phyloP scores from a whole-genome alignment of 2,888 invertebrate species.

The Sarcophaga carnaria region DNA sequence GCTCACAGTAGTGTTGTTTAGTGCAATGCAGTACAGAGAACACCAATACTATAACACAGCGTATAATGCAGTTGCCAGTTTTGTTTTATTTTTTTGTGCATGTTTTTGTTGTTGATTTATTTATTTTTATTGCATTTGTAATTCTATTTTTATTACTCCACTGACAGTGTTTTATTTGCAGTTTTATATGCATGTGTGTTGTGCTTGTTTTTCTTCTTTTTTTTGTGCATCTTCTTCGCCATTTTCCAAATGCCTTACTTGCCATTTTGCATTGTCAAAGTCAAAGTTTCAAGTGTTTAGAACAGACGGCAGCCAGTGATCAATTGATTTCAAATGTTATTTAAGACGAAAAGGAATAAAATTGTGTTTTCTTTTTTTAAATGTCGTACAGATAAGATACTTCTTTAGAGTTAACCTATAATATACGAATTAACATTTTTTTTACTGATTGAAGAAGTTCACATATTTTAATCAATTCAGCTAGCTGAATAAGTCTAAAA shows the following conservation, averaged over 20 bases:
- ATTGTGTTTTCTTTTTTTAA: too few relatives aligned
- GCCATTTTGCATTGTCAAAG: constrained; percentile 65
- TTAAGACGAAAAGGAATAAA: too few relatives aligned
- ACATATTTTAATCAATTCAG: too few relatives aligned
- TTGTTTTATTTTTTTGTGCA: constrained; percentile 5
- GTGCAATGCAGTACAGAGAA: too few relatives aligned
- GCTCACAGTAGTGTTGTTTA: too few relatives aligned
- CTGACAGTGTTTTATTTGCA: constrained; percentile 6
- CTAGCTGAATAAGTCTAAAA: too few relatives aligned
- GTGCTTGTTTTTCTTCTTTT: neutral
- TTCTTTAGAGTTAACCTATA: too few relatives aligned
- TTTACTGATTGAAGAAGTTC: too few relatives aligned
- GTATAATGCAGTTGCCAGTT: neutral
- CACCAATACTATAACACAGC: neutral
- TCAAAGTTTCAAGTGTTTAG: constrained; percentile 66
- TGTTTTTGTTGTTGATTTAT: constrained; percentile 12
- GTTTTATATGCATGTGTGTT: neutral
- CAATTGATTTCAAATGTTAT: neutral
- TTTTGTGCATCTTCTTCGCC: constrained; percentile 22
- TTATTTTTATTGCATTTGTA: constrained; percentile 9
- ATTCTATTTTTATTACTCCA: constrained; percentile 45
- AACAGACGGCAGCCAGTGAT: constrained; percentile 15
- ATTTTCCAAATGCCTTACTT: constrained; percentile 47
- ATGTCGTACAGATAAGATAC: too few relatives aligned
- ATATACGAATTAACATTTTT: too few relatives aligned